A percentile compares a stretch with the other conserved stretches of the same genome.
Evolutionary conservation across 2,113 vertebrate genomes (phyloP).

Genomic region (Corythoichthys intestinalis): DNA sequence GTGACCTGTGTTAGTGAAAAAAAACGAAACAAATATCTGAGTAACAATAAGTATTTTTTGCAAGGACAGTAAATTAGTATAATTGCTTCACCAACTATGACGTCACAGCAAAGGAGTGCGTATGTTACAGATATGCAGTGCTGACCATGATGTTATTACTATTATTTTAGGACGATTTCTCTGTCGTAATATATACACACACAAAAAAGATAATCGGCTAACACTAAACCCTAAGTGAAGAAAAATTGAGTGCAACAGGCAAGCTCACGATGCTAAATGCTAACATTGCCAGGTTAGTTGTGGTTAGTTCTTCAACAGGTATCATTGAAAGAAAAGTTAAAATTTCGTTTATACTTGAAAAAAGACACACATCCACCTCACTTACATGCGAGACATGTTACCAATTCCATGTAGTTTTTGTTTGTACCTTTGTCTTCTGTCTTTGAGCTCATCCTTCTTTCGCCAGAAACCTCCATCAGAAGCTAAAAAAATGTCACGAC

Average conservation of each 20-base stretch:
- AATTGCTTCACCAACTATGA: not conserved
- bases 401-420: slow-evolving; percentile 4
- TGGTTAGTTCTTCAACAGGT: slow-evolving; percentile 12
- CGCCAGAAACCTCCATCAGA: slow-evolving; percentile 33
- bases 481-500: not conserved
- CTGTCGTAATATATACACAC: not conserved
- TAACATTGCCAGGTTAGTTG: slow-evolving; percentile 16
- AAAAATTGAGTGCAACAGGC: not conserved
- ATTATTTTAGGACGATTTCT: not conserved
- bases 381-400: not conserved
- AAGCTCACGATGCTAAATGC: slow-evolving; percentile 26
- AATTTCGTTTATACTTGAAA: not conserved
- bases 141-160: not conserved
- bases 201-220: not conserved
- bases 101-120: not conserved
- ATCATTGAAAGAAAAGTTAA: not conserved
- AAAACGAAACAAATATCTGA: too few relatives aligned
- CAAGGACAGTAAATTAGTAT: not conserved
- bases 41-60: too few relatives aligned
- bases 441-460: slow-evolving; percentile 39
- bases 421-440: slow-evolving; percentile 46
- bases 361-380: not conserved
- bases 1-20: too few relatives aligned
- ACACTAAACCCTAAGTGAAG: not conserved
- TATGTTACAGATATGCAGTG: not conserved